phyloP scores from a whole-genome alignment of 2,113 vertebrate genomes.

The Gymnarchus niloticus region DNA sequence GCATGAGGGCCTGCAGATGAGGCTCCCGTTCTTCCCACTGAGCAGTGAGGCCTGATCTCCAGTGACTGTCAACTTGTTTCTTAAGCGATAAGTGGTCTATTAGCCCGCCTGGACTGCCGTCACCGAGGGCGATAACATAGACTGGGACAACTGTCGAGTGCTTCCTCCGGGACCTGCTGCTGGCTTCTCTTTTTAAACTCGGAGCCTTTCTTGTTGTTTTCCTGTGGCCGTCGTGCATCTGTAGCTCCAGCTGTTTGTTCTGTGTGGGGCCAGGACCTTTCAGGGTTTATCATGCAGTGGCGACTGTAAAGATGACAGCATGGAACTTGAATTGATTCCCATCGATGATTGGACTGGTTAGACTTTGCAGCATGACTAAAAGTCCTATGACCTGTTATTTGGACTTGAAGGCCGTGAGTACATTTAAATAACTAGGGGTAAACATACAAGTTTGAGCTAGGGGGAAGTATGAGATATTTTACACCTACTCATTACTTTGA shows the following conservation, averaged over 20 bases:
- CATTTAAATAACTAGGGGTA: background rate
- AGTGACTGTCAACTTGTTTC: background rate
- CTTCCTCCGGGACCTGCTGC: background rate
- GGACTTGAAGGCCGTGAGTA: background rate
- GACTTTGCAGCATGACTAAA: background rate
- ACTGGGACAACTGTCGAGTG: background rate
- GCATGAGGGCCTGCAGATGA: background rate
- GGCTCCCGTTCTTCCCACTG: background rate
- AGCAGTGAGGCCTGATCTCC: background rate
- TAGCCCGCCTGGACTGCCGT: background rate
- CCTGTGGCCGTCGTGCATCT: too few species aligned
- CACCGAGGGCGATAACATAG: background rate
- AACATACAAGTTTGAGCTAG: background rate
- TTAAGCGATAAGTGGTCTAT: slow-evolving; percentile 5
- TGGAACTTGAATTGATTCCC: background rate
- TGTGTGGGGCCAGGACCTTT: background rate
- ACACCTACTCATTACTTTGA: background rate
- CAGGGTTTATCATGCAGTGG: too few species aligned
- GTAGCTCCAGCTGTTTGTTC: background rate
- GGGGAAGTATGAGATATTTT: background rate
- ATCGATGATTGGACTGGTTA: background rate
- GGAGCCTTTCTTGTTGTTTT: background rate
- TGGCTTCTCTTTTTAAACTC: background rate
- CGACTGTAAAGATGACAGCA: background rate
- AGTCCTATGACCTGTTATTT: background rate